phyloP scores from a whole-genome alignment of 2,888 invertebrate genomes.

The Idaea straminata region DNA sequence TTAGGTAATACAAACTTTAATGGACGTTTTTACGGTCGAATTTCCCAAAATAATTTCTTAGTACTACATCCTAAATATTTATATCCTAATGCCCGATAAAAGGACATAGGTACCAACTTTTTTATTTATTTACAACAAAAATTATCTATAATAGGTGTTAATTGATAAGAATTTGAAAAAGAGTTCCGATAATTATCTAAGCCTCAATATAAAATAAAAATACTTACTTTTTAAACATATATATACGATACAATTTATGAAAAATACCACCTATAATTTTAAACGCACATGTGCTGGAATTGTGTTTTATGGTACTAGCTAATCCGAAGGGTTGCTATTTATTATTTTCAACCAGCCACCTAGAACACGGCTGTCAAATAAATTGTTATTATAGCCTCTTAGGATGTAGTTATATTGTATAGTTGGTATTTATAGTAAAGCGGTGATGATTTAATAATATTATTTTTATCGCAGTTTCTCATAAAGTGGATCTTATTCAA shows the following conservation, averaged over 20 bases:
- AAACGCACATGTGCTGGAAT: not conserved
- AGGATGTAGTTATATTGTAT: not conserved
- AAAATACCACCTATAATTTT: not conserved
- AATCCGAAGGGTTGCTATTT: not conserved
- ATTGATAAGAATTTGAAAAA: not conserved
- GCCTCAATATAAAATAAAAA: not conserved
- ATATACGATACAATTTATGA: not conserved
- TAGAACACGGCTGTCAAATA: not conserved
- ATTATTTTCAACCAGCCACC: not conserved
- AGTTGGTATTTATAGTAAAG: not conserved
- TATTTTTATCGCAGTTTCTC: too few species aligned
- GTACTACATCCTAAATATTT: too few species aligned
- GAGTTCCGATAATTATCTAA: not conserved
- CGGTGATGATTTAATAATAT: too few species aligned
- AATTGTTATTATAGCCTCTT: not conserved
- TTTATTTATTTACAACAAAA: too few species aligned
- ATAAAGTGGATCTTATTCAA: too few species aligned
- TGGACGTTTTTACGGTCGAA: too few species aligned
- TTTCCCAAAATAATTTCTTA: too few species aligned
- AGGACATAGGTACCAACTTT: too few species aligned
- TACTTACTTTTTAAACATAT: not conserved
- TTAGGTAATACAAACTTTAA: too few species aligned
- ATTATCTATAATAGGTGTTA: too few species aligned
- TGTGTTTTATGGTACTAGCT: not conserved
- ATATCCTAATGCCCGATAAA: too few species aligned